Evolutionary conservation across 2,113 vertebrate genomes (phyloP), one percentile per base, ranked within the genome.

Genomic region (Ceyx melanurus): DNA sequence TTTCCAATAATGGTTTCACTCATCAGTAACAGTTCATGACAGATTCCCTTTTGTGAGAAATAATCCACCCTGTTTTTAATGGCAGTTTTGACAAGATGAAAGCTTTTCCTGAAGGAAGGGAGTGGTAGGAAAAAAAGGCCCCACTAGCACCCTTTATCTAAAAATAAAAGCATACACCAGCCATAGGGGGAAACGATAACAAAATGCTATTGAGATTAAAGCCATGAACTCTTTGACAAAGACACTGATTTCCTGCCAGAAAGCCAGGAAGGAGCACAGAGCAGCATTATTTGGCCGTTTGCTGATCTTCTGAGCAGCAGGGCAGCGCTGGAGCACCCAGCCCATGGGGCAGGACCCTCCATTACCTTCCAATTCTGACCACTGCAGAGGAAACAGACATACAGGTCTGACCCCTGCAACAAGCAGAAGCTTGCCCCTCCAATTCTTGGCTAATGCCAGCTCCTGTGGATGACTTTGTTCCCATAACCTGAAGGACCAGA

Each of bases 151-250:
- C 60, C 60, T 16, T n/a, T 77, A 67, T 74, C 82, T 77, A 66
- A 92, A 92, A 95, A 82, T 74, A 91, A 73, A 91, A 86, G 71
- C 85, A 75, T 13, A 40, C 22, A 51, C 20, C 65, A 90, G 68
- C 15, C 65, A 20, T 4, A 22, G 37, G 51, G 91, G 67, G 9
- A 86, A 85, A 54, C 0, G 71, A 60, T 35, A 86, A 73, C 43
- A 82, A 91, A 96, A 94, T 18, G 25, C 71, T 65, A 42, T 33
- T 89, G 74, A 87, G 29, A 61, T 65, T 23, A 78, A 89, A 92
- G 65, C 77, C 65, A 64, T 51, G 76, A 83, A 88, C 91, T 74
- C 76, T 13, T 11, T 0, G 5, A 37, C 37, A 37, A 37, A 50
- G 80, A 35, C 3, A 3, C 77, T 82, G 89, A 6, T 33, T 78